Percentiles rank a stretch among this genome's conserved stretches.
phyloP scores from a whole-genome alignment of 2,797 vertebrate species.

The Sebastes jordani region DNA sequence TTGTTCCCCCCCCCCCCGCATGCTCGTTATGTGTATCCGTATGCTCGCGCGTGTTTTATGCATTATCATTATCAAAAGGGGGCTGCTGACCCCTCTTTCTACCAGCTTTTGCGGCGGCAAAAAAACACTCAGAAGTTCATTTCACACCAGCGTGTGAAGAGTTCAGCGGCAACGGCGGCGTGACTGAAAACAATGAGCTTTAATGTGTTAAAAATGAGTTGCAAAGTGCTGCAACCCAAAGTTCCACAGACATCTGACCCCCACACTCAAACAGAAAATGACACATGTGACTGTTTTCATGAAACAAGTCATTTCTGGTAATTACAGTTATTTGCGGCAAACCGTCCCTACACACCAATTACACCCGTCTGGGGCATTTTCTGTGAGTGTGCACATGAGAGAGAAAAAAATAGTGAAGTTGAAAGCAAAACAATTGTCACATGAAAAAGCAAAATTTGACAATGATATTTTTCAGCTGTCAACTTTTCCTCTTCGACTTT shows the following conservation, averaged over 20 bases:
- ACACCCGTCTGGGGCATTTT: slow-evolving; percentile 75
- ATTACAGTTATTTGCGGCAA: slow-evolving; percentile 85
- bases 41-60: slow-evolving; percentile 22
- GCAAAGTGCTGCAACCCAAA: slow-evolving; percentile 68
- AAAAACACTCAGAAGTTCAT: slow-evolving; percentile 61
- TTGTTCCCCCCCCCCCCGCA: not conserved
- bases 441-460: slow-evolving; percentile 36
- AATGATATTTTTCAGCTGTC: slow-evolving; percentile 46
- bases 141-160: slow-evolving; percentile 50
- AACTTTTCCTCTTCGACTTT: slow-evolving; percentile 10
- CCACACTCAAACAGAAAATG: slow-evolving; percentile 74
- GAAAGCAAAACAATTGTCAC: slow-evolving; percentile 57
- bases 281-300: slow-evolving; percentile 79
- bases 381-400: slow-evolving; percentile 28
- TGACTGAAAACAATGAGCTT: slow-evolving; percentile 74
- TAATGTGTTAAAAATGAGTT: slow-evolving; percentile 74
- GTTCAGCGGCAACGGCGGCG: slow-evolving; percentile 57
- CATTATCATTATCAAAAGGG: slow-evolving; percentile 72
- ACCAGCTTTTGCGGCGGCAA: slow-evolving; percentile 22
- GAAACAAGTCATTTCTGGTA: slow-evolving; percentile 84
- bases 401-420: not conserved
- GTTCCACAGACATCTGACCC: slow-evolving; percentile 74
- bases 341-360: slow-evolving; percentile 79
- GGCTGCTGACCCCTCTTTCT: slow-evolving; percentile 67
- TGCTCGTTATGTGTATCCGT: slow-evolving; percentile 8